A percentile compares a stretch with the other conserved stretches of the same genome.
These are phyloP conservation scores for Mus pahari DNA, from an alignment of 2,113 vertebrate species.

Conservation along the genomic window DNA sequence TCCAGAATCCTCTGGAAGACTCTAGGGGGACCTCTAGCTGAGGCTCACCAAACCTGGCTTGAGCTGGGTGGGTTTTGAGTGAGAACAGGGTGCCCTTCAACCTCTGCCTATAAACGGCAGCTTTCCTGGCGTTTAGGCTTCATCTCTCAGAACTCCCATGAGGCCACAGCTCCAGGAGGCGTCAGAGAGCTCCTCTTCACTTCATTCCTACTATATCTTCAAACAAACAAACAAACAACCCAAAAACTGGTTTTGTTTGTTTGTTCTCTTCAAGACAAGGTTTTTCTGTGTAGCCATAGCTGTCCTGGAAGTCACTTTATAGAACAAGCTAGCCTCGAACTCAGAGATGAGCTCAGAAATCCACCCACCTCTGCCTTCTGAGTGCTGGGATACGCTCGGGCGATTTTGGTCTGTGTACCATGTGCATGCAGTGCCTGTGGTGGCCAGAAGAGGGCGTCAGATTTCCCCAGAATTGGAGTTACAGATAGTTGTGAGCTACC, in stretches of 20 bases:
- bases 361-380: neutral
- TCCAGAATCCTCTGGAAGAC: neutral
- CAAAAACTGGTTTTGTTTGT: neutral
- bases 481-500: neutral
- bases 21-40: neutral
- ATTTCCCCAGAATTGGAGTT: neutral
- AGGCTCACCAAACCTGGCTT: neutral
- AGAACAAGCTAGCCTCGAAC: neutral
- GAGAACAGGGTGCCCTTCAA: neutral
- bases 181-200: neutral
- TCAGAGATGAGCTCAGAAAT: neutral
- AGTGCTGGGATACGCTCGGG: neutral
- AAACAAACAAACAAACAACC: no score
- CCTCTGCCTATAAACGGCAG: neutral
- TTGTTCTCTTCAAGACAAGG: neutral
- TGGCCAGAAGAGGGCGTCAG: neutral
- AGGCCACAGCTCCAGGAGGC: neutral
- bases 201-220: neutral
- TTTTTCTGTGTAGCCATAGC: neutral
- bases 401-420: neutral
- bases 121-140: neutral
- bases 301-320: neutral
- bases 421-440: neutral
- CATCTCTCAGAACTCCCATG: neutral
- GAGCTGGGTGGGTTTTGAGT: neutral